Conservation (phyloP, 2,797 vertebrate species). For the Urosaurus nigricauda region DNA sequence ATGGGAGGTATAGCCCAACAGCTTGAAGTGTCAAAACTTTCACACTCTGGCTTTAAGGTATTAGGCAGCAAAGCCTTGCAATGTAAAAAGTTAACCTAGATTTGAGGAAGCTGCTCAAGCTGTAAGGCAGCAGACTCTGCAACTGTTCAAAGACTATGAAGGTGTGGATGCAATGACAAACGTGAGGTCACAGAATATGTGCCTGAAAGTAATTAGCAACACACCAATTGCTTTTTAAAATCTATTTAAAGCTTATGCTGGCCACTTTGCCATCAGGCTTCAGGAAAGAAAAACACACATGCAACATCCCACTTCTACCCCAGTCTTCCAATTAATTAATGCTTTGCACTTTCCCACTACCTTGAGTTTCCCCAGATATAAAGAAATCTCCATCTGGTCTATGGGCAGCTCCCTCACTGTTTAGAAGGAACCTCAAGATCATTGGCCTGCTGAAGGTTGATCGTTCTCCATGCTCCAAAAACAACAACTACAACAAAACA, state of each 20-base stretch:
- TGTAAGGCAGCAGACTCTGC: not conserved
- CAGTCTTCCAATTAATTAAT: not conserved
- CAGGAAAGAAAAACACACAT: not conserved
- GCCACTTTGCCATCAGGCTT: not conserved
- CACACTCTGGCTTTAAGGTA: not conserved
- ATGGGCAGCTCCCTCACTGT: not conserved
- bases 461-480: not conserved
- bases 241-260: not conserved
- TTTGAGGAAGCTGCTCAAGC: not conserved
- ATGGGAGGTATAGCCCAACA: not conserved
- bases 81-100: too few relatives aligned
- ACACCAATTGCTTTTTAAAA: not conserved
- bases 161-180: not conserved
- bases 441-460: not conserved
- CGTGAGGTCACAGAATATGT: not conserved
- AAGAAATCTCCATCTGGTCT: not conserved
- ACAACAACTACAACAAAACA: not conserved
- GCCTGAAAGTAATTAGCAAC: not conserved
- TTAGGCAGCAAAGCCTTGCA: not conserved
- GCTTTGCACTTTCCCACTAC: too few relatives aligned
- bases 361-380: not conserved
- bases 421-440: not conserved
- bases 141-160: not conserved
- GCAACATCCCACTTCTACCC: too few relatives aligned
- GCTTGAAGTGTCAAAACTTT: not conserved